These are phyloP conservation scores for Zoanthus sansibaricus DNA, from an alignment of 92 coral and sea anemone species.

Conservation along the genomic window DNA sequence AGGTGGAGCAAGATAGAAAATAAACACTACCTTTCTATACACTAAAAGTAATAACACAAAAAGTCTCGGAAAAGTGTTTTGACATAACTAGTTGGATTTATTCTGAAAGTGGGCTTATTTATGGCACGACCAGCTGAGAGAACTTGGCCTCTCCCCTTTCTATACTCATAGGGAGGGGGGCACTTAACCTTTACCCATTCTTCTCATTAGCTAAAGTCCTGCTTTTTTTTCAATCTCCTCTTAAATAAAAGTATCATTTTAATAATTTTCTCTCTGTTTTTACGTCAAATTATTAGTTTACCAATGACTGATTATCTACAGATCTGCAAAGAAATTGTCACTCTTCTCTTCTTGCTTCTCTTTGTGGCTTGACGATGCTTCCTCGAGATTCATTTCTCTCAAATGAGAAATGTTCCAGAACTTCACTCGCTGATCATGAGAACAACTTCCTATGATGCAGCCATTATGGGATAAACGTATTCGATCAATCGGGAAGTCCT, in stretches of 20 bases:
- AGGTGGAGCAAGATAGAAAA: too few species aligned
- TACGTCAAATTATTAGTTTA: neutral
- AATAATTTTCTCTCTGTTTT: neutral
- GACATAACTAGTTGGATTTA: too few species aligned
- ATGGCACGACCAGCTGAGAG: too few species aligned
- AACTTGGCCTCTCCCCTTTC: too few species aligned
- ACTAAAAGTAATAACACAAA: too few species aligned
- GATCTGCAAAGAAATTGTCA: constrained; percentile 85
- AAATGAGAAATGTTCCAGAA: constrained; percentile 94
- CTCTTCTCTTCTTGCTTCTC: constrained; percentile 49
- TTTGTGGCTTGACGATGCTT: constrained; percentile 62
- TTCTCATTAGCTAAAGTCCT: too few species aligned
- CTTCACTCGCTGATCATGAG: constrained; percentile 93
- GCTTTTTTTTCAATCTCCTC: too few species aligned
- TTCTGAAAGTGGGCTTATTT: too few species aligned
- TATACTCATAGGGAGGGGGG: neutral
- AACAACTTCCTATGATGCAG: constrained; percentile 91
- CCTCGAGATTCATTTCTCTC: constrained; percentile 64
- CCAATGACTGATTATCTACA: constrained; percentile 20
- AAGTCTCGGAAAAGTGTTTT: too few species aligned
- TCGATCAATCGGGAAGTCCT: constrained; percentile 95
- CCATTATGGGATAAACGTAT: constrained; percentile 86
- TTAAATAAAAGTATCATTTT: neutral
- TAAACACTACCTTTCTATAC: too few species aligned
- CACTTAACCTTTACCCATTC: too few species aligned